These are phyloP conservation scores for Eira barbara DNA, from an alignment of 2,113 vertebrate species.

Conservation along the genomic window DNA sequence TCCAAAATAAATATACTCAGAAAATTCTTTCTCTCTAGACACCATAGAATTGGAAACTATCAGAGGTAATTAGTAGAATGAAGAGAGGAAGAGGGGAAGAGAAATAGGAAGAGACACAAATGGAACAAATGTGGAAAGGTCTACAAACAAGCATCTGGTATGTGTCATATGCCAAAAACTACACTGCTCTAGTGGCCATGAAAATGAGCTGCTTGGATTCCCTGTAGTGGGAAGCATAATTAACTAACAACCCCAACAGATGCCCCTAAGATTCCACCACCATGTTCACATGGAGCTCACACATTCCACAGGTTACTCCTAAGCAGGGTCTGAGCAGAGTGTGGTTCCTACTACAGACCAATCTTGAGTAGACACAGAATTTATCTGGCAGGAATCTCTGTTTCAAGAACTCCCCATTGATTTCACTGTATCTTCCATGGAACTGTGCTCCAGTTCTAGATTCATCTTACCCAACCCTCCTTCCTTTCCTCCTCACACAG, in stretches of 20 bases:
- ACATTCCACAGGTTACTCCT: neutral
- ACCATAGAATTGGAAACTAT: neutral
- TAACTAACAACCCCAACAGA: accelerated
- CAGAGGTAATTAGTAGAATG: neutral
- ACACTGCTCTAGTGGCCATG: neutral
- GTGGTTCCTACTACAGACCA: neutral
- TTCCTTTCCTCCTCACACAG: neutral
- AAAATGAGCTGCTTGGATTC: neutral
- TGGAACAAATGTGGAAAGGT: neutral
- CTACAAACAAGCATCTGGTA: neutral
- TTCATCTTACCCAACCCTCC: neutral
- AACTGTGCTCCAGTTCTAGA: neutral
- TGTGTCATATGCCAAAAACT: neutral
- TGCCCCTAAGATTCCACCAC: too few species aligned
- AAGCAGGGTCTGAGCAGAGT: neutral
- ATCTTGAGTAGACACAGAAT: neutral
- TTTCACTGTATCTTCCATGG: neutral
- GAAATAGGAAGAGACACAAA: neutral
- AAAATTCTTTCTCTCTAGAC: neutral
- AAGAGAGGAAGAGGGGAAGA: neutral
- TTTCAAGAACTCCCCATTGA: neutral
- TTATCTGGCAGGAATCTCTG: neutral
- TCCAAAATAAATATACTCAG: neutral
- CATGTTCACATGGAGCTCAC: neutral
- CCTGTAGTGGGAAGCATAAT: too few species aligned